Evolutionary conservation across 2,888 invertebrate species (phyloP), one percentile per base, ranked within the genome.

Genomic region (Limenitis camilla): DNA sequence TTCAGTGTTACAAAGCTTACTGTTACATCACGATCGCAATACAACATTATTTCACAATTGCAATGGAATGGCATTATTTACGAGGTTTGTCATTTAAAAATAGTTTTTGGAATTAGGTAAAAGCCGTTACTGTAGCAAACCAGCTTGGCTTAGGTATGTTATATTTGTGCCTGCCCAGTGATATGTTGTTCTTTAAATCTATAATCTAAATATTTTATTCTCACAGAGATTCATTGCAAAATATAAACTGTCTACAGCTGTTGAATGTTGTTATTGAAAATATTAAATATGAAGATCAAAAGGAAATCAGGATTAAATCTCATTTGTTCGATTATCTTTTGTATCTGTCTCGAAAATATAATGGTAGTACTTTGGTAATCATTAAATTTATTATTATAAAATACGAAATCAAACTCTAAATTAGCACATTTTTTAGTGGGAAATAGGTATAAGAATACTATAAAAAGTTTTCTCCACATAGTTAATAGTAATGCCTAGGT

Each of bases 11-110:
- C 75, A 77, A 54, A 76, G 73, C 57, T 65, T 87, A 51, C 45
- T 83, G 31, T 54, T 64, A 35, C 72, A 75, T 36, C 72, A 86
- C 59, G 56, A 61, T 9, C 64, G 59, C 5, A 87, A 86, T 58
- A 63, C 71, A 10, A 54, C 69, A 35, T 50, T 77, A 31, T 86
- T 85, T 59, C 39, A 80, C 5, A 64, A 78, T 30, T 64, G 67
- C 45, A 67, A 76, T 30, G 87, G 87, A n/a, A 59, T 73, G 35
- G 41, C 61, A 2, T 64, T 85, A 32, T 84, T 87, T 60, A 69
- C 67, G 6, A 81, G 79, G 87, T 83, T 36, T 41, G 62, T 27
- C 19, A 46, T 44, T 19, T 10, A 10, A 5, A 31, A 5, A 31
- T 10, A 29, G 5, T 9, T n/a, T 28, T 29, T 19, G 19, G 40